Conservation (phyloP, 2,888 invertebrate species). For the Heliconius erato region DNA sequence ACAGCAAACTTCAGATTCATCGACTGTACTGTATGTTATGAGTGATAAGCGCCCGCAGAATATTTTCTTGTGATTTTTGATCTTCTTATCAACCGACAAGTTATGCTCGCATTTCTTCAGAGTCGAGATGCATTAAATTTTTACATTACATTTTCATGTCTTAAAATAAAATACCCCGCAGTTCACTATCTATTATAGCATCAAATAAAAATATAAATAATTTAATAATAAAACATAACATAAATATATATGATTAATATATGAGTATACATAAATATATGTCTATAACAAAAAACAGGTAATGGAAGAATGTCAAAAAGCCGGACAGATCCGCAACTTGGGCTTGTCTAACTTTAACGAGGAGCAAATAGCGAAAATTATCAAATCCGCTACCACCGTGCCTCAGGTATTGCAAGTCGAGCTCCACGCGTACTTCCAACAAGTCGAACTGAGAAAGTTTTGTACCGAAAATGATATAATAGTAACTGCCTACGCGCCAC, state of each 20-base stretch:
- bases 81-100: too few relatives aligned
- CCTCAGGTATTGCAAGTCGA: slow-evolving; percentile 92
- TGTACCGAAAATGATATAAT: slow-evolving; percentile 88
- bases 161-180: too few relatives aligned
- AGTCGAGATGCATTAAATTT: too few relatives aligned
- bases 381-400: slow-evolving; percentile 86
- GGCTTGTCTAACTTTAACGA: slow-evolving; percentile 93
- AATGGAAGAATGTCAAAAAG: slow-evolving; percentile 89
- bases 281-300: slow-evolving; percentile 73
- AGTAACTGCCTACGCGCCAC: slow-evolving; percentile 89
- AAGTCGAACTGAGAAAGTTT: slow-evolving; percentile 86
- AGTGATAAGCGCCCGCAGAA: too few relatives aligned
- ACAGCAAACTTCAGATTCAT: too few relatives aligned
- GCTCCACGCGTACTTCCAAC: slow-evolving; percentile 91
- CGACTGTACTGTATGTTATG: too few relatives aligned
- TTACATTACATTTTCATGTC: too few relatives aligned
- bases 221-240: neutral
- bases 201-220: too few relatives aligned
- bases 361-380: slow-evolving; percentile 88
- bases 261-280: neutral
- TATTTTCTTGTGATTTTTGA: too few relatives aligned
- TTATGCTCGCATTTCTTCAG: too few relatives aligned
- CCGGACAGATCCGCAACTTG: slow-evolving; percentile 88
- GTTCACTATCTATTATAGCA: too few relatives aligned
- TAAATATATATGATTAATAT: neutral